Base-by-base conservation (phyloP, 2,888 invertebrate genomes). In the Gisinianus flammeolus region DNA sequence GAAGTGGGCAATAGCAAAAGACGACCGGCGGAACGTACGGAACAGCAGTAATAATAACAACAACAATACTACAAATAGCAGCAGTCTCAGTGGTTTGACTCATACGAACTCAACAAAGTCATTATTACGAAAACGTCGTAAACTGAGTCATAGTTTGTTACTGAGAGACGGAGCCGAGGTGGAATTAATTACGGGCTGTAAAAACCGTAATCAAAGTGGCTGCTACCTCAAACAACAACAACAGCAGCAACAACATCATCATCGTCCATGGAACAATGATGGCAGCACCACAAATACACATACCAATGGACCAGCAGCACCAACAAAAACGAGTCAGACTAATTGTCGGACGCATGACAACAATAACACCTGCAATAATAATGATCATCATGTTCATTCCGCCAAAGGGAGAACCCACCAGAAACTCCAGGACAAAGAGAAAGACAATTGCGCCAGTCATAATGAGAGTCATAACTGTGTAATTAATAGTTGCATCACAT, bases 1-100 rank as follows among this genome's bases (percentile, higher is more conserved):
- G 79, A 84, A 84, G 82, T 84, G 83, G 83, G 81, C 82, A 52
- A 82, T 83, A 79, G 82, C 81, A 70, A 84, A 84, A 79, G 83
- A 84, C 71, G 82, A 84, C 78, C 82, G 81, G 76, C 80, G 81
- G 71, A 77, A 77, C 72, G 52, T 28, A 44, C 30, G 56, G 64
- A 64, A 31, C 31, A 26, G n/a, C 5, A 56, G 56, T 56, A n/a
- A 56, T 28, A 76, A 30, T 64, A 75, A 64, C 35, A 76, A 64
- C 75, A 69, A 26, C 52, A 71, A 6, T 22, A n/a, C 58, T n/a
- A 58, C 58, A 58, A 26, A 56, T 56, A 52, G 54, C 28, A 62
- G 16, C 28, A 52, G 35, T 68, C 68, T 24, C 19, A 22, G 44
- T 44, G n/a, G n/a, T n/a, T n/a, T 58, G 8, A 58, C 33, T n/a